Percentiles rank a stretch among this genome's conserved stretches.
Conservation (phyloP, 1,140 invertebrate genomes). For the Nixonia krombeini region DNA sequence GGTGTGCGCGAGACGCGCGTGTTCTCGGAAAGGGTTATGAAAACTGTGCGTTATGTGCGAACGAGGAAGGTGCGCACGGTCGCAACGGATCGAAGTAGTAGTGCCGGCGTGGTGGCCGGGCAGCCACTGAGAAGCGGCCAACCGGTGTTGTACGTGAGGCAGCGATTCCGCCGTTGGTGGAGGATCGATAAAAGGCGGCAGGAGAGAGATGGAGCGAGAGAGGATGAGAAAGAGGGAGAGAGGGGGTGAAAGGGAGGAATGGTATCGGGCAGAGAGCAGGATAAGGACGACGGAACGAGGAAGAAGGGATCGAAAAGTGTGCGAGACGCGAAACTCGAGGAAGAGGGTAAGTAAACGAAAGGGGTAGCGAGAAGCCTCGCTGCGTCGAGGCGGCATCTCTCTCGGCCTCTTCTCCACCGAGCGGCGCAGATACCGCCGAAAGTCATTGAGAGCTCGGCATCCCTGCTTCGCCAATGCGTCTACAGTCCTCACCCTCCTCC, state of each 20-base stretch:
- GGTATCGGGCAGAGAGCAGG: neutral
- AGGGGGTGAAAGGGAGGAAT: constrained; percentile 39
- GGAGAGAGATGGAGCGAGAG: constrained; percentile 40
- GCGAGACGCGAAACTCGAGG: too few species aligned
- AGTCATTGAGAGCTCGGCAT: neutral
- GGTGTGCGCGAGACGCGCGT: neutral
- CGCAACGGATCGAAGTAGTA: constrained; percentile 52
- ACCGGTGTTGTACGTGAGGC: constrained; percentile 48
- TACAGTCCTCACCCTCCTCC: too few species aligned
- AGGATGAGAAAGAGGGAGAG: constrained; percentile 36
- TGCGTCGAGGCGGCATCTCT: neutral
- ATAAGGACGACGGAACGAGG: constrained; percentile 6
- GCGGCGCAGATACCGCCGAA: neutral
- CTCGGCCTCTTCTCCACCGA: neutral
- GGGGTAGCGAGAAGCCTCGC: too few species aligned
- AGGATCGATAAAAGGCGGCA: constrained; percentile 67
- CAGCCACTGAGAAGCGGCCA: constrained; percentile 63
- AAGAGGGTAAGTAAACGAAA: too few species aligned
- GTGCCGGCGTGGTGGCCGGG: constrained; percentile 68
- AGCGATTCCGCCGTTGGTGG: constrained; percentile 46
- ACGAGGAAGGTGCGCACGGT: constrained; percentile 24
- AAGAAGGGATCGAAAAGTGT: constrained; percentile 1
- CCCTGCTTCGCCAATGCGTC: neutral
- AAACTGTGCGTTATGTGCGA: constrained; percentile 34
- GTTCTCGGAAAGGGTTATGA: neutral